phyloP scores from a whole-genome alignment of 2,797 vertebrate genomes.

The Chiroxiphia lanceolata region DNA sequence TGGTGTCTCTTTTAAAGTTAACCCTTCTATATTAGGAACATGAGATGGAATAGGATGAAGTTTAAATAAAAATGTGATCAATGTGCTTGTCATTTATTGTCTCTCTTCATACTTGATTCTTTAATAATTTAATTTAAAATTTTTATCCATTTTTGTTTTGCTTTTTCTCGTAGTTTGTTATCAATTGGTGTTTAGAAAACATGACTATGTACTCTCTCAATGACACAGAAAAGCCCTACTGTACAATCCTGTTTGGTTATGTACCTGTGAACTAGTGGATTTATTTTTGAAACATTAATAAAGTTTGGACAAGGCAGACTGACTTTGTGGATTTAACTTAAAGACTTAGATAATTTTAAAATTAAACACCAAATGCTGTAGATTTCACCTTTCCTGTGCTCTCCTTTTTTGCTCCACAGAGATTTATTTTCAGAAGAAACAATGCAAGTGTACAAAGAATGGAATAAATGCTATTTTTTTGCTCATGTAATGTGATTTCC shows the following conservation, averaged over 20 bases:
- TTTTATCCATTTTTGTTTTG: not conserved
- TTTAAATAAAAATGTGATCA: not conserved
- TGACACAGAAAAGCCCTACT: not conserved
- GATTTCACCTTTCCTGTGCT: accelerated
- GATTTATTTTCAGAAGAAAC: not conserved
- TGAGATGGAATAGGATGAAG: not conserved
- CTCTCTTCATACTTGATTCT: not conserved
- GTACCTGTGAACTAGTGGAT: not conserved
- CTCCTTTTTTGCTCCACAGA: not conserved
- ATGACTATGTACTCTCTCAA: not conserved
- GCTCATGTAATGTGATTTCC: not conserved
- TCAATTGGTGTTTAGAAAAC: not conserved
- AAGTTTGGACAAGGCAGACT: not conserved
- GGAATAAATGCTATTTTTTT: not conserved
- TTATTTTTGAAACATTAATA: not conserved
- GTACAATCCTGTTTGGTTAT: not conserved
- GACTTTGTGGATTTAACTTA: not conserved
- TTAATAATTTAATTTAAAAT: not conserved
- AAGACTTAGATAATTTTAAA: not conserved
- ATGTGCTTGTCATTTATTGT: not conserved
- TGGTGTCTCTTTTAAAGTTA: not conserved
- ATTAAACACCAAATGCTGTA: not conserved
- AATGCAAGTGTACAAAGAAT: not conserved
- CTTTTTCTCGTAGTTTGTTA: not conserved
- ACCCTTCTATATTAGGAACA: not conserved